Conservation (phyloP, 2,797 vertebrate genomes). For the Anas capensis region DNA sequence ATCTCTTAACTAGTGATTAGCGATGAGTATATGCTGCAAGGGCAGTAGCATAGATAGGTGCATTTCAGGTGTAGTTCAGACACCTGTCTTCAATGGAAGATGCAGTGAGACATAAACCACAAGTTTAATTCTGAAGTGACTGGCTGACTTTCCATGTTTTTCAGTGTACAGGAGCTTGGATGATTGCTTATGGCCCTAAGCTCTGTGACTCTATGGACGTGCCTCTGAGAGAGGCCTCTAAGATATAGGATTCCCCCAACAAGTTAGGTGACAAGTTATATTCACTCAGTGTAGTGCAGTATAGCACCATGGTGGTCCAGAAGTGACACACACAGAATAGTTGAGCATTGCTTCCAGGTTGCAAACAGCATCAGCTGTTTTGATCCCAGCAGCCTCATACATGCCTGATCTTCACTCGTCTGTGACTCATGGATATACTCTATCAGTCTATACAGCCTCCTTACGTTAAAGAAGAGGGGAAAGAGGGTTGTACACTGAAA, state of each 20-base stretch:
- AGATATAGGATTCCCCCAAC: neutral
- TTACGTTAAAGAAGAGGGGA: neutral
- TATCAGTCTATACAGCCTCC: neutral
- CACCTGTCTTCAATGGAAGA: neutral
- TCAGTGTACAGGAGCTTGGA: neutral
- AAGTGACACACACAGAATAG: rapidly evolving
- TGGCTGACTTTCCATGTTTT: neutral
- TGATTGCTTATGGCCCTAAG: rapidly evolving
- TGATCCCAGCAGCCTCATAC: neutral
- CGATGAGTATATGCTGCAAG: neutral
- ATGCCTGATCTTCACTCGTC: neutral
- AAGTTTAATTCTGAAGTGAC: neutral
- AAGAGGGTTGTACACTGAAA: neutral
- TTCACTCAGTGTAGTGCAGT: rapidly evolving
- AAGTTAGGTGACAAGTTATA: neutral
- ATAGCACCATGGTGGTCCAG: neutral
- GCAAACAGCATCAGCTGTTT: neutral
- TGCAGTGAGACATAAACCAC: neutral
- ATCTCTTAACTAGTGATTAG: neutral
- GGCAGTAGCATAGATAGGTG: neutral
- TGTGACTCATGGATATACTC: rapidly evolving
- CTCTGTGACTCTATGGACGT: neutral
- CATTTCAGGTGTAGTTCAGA: neutral
- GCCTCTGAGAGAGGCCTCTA: neutral
- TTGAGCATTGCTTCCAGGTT: neutral